Conservation (phyloP, 2,113 vertebrate species). For the Heptranchias perlo region DNA sequence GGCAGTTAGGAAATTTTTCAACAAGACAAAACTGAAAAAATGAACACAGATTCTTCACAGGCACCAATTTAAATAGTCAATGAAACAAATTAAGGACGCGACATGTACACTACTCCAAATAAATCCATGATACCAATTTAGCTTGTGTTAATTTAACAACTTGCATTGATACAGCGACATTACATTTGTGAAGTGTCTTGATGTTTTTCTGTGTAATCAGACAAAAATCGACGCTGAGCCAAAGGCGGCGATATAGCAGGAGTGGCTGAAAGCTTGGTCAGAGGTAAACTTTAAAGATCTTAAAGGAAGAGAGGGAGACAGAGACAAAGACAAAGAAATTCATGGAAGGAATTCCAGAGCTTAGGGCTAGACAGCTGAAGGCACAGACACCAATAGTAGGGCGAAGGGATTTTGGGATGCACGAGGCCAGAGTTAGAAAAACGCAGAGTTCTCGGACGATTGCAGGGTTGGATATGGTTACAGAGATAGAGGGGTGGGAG, state of each 20-base stretch:
- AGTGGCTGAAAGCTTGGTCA: no score
- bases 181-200: no score
- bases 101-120: not conserved
- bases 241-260: no score
- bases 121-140: not conserved
- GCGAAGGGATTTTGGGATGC: not conserved
- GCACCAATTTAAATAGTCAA: not conserved
- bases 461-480: no score
- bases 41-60: not conserved
- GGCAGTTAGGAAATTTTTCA: not conserved
- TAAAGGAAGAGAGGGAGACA: no score
- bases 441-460: no score
- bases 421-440: not conserved
- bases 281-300: not conserved
- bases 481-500: no score
- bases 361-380: not conserved
- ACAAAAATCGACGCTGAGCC: not conserved
- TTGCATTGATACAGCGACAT: no score
- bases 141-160: no score
- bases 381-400: not conserved
- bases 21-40: not conserved
- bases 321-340: not conserved
- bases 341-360: not conserved
- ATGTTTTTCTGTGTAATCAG: no score
- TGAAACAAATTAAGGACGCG: not conserved